phyloP scores from a whole-genome alignment of 2,113 vertebrate genomes.

The Prionailurus bengalensis region DNA sequence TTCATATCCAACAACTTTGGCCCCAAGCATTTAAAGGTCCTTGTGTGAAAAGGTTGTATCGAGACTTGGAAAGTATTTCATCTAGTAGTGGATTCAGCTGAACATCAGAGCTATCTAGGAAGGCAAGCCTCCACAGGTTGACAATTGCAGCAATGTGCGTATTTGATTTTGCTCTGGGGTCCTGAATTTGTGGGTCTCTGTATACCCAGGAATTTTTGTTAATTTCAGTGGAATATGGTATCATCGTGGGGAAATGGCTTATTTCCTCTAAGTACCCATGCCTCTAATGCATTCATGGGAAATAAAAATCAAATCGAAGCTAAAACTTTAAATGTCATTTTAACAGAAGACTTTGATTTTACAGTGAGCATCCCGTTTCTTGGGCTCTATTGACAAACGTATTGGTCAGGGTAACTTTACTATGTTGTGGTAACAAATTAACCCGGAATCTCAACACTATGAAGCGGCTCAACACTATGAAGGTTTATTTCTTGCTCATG shows the following conservation, averaged over 20 bases:
- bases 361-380: slow-evolving; percentile 43
- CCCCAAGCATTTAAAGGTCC: slow-evolving; percentile 33
- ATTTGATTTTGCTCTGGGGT: slow-evolving; percentile 8
- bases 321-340: slow-evolving; percentile 63
- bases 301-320: slow-evolving; percentile 77
- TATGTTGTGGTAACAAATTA: not conserved
- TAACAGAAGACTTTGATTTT: slow-evolving; percentile 63
- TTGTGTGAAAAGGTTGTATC: slow-evolving; percentile 1
- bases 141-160: not conserved
- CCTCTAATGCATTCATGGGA: slow-evolving; percentile 69
- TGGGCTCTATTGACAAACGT: not conserved
- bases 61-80: not conserved
- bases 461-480: not conserved
- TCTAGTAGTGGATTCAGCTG: not conserved
- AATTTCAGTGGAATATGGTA: slow-evolving; percentile 58
- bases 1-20: slow-evolving; percentile 24
- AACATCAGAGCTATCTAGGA: slow-evolving; percentile 14
- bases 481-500: not conserved
- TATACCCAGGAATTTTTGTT: not conserved
- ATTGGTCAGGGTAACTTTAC: not conserved
- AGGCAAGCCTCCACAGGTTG: not conserved
- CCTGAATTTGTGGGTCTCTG: slow-evolving; percentile 46
- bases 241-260: slow-evolving; percentile 66
- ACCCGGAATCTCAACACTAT: not conserved
- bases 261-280: slow-evolving; percentile 57